phyloP scores from a whole-genome alignment of 2,888 invertebrate species.

The Latrodectus elegans region DNA sequence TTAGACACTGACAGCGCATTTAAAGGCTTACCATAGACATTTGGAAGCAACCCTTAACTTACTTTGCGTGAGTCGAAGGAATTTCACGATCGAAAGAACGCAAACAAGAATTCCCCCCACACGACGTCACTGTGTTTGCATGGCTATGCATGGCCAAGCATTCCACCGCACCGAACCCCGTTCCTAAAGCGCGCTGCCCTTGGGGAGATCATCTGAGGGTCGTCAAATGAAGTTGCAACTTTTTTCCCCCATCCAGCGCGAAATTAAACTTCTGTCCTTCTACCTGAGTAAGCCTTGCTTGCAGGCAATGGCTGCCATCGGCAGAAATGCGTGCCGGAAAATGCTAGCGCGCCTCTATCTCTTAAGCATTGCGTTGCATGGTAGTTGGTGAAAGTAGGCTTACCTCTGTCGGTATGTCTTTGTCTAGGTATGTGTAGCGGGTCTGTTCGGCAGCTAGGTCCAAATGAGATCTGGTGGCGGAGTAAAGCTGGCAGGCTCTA shows the following conservation, averaged over 20 bases:
- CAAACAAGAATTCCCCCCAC: slow-evolving; percentile 19
- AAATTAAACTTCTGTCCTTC: slow-evolving; percentile 21
- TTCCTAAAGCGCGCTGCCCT: slow-evolving; percentile 32
- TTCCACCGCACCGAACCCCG: not conserved
- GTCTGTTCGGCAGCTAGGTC: slow-evolving; percentile 50
- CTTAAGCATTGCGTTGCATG: not conserved
- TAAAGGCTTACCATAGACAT: too few species aligned
- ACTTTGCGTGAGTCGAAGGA: too few species aligned
- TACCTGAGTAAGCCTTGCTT: slow-evolving; percentile 1
- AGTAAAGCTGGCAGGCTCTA: slow-evolving; percentile 28
- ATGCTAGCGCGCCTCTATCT: not conserved
- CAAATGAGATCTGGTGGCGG: slow-evolving; percentile 54
- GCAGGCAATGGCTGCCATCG: slow-evolving; percentile 9
- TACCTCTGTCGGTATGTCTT: slow-evolving; percentile 37
- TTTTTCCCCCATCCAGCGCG: not conserved
- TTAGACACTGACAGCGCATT: too few species aligned
- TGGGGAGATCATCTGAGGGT: slow-evolving; percentile 45
- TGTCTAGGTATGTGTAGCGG: slow-evolving; percentile 19
- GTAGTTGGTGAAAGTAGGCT: slow-evolving; percentile 55
- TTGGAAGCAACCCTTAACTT: too few species aligned
- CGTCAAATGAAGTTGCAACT: slow-evolving; percentile 16
- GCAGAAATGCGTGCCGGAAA: not conserved
- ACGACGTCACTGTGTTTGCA: not conserved
- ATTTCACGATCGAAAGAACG: not conserved
- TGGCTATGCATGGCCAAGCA: slow-evolving; percentile 12